phyloP scores from a whole-genome alignment of 2,888 invertebrate species.

The Heliconius ethilla region DNA sequence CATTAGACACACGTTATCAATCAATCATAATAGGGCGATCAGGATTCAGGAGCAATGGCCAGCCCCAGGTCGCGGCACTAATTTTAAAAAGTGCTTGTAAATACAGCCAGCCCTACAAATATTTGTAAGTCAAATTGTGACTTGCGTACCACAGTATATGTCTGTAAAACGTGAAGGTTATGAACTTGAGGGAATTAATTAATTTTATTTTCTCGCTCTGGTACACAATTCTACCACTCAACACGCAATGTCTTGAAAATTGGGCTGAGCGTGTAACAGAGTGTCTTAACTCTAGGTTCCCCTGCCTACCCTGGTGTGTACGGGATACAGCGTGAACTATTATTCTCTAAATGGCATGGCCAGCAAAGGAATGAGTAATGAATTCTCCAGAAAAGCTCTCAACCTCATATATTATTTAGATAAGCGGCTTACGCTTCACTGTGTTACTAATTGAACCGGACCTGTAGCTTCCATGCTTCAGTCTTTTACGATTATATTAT shows the following conservation, averaged over 20 bases:
- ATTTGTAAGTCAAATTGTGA: too few species aligned
- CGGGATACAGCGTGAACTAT: background rate
- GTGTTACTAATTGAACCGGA: background rate
- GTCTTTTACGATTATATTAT: background rate
- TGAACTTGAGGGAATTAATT: too few species aligned
- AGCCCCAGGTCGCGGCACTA: background rate
- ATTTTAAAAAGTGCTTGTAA: conserved; percentile 4
- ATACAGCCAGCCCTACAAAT: background rate
- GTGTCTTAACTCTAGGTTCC: background rate
- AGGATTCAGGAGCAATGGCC: background rate
- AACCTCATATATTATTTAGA: conserved; percentile 10
- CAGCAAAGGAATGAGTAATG: background rate
- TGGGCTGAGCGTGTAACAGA: background rate
- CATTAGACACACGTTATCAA: background rate
- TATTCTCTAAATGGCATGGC: background rate
- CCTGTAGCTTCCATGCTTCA: background rate
- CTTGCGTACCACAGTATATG: too few species aligned
- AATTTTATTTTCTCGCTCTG: too few species aligned
- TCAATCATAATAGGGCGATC: background rate
- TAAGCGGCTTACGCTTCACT: conserved; percentile 3
- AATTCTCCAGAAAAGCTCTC: background rate
- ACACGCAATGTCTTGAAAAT: background rate
- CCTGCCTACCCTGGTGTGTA: too few species aligned
- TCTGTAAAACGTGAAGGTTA: too few species aligned
- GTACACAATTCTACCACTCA: too few species aligned